Base-by-base conservation (phyloP, 2,888 invertebrate species). In the Lepidochrysops patricia region DNA sequence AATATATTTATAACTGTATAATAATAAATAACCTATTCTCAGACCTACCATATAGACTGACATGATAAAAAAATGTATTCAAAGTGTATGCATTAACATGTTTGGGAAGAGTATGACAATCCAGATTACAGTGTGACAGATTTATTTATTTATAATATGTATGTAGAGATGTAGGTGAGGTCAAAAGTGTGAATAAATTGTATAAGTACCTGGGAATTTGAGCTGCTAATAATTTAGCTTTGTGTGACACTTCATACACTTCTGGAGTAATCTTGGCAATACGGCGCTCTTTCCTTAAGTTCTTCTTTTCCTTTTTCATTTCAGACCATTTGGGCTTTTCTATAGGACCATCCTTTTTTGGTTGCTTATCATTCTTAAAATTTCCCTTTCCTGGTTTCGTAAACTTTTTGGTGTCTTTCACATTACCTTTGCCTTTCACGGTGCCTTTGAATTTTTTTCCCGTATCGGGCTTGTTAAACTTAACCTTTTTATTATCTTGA, bases 221-320 rank as follows among this genome's bases (percentile, higher is more conserved):
- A 37, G 88, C 82, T 58, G 88, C 74, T 32, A 89, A 67, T 35
- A 85, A 64, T 62, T 88, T 89, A 0, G 89, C 88, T 66, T 88
- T 88, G 60, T 87, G 82, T 48, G 88, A 84, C 27, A 86, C 72
- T 66, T 87, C 88, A 73, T 88, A 88, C 37, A 88, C 78, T 68
- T 86, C 84, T 26, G 77, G 82, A 5, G 81, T 80, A 0, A 82
- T 83, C 66, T 91, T 90, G 26, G 93, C 91, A 73, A 92, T 93
- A 23, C 93, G 90, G 57, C 94, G 90, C 57, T 91, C 90, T 19
- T 92, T 71, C 64, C 92, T 91, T 1, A 95, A 77, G 64, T 94
- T 91, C 70, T 95, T 95, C 72, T 94, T 94, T 63, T 95, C 91
- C 70, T 94, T 92, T 71, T 94, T 96, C 76, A 93, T 92, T 73